Conservation (phyloP, 2,888 invertebrate species). For the Zonitis immaculata region DNA sequence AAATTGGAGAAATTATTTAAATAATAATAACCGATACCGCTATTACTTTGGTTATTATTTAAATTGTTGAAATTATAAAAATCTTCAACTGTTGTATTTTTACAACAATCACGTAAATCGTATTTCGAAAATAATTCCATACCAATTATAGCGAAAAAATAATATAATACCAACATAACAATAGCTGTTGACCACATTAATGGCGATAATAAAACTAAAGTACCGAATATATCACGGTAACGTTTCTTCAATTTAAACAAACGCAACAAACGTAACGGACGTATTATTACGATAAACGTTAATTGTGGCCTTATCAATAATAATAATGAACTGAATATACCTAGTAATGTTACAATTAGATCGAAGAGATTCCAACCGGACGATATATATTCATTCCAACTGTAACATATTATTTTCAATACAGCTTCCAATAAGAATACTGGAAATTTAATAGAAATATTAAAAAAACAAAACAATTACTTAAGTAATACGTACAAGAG, state of each 20-base stretch:
- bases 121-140: conserved; percentile 80
- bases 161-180: conserved; percentile 79
- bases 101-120: conserved; percentile 76
- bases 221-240: conserved; percentile 37
- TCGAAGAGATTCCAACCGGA: conserved; percentile 87
- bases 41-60: conserved; percentile 58
- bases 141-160: conserved; percentile 84
- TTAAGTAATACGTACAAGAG: conserved; percentile 55
- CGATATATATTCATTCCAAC: conserved; percentile 65
- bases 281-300: conserved; percentile 67
- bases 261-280: conserved; percentile 64
- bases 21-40: conserved; percentile 76
- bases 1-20: conserved; percentile 74
- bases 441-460: too few relatives aligned
- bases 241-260: conserved; percentile 76
- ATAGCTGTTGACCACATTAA: conserved; percentile 78
- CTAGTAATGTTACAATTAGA: conserved; percentile 63
- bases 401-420: conserved; percentile 68
- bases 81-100: conserved; percentile 79
- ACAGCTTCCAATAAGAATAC: conserved; percentile 73
- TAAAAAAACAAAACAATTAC: neutral
- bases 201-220: conserved; percentile 57
- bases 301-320: conserved; percentile 64
- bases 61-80: conserved; percentile 66
- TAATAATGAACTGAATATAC: conserved; percentile 62